Evolutionary conservation across 2,113 vertebrate genomes (phyloP).

Genomic region (Leucosticte australis): DNA sequence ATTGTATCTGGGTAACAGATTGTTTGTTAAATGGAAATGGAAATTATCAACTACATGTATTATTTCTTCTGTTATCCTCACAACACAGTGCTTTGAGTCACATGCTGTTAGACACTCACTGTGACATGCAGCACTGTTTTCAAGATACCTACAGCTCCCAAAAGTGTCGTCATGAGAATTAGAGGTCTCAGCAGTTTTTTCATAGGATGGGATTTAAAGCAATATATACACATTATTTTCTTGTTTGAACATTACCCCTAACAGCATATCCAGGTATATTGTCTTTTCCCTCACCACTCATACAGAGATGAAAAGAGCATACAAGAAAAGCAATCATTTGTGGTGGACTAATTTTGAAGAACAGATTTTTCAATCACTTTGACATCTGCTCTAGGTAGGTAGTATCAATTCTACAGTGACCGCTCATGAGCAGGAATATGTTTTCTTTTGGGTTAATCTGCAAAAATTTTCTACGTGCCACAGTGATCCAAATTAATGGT

Average conservation of each 20-base stretch:
- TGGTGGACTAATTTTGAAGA: neutral
- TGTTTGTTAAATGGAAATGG: constrained; percentile 28
- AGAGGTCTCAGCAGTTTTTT: constrained; percentile 27
- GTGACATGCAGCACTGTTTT: neutral
- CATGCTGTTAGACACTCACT: neutral
- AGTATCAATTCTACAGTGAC: neutral
- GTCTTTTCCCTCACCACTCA: neutral
- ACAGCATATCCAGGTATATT: neutral
- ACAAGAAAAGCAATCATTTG: neutral
- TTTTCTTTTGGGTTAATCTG: neutral
- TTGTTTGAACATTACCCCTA: neutral
- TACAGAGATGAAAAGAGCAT: neutral
- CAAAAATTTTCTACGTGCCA: neutral
- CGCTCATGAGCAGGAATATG: neutral
- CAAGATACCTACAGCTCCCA: constrained; percentile 9
- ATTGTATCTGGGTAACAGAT: neutral
- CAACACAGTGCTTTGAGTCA: neutral
- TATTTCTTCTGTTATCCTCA: neutral
- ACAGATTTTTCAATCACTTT: neutral
- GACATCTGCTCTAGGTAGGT: neutral
- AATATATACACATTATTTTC: neutral
- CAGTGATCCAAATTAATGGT: neutral
- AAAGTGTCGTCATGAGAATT: neutral
- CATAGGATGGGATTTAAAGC: neutral
- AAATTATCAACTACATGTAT: neutral